Conservation (phyloP, 2,797 vertebrate genomes). For the Pantherophis alleghaniensis region DNA sequence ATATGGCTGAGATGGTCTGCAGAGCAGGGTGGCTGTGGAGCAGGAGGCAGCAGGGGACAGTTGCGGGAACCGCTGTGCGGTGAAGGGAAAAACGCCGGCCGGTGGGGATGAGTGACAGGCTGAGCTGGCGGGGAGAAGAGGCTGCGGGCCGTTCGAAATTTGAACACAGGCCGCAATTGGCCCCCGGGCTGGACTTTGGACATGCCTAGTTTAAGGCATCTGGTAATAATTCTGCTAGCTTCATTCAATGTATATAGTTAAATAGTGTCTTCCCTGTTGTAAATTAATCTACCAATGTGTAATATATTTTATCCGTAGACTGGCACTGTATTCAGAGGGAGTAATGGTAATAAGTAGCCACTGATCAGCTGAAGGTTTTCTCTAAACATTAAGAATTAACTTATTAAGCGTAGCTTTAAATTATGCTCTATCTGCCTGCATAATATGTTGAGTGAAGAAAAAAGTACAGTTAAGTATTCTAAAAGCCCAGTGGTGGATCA, state of each 20-base stretch:
- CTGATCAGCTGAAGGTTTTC: not conserved
- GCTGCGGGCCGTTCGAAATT: too few species aligned
- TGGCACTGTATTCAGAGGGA: slow-evolving; percentile 25
- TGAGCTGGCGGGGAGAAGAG: too few species aligned
- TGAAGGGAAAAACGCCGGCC: too few species aligned
- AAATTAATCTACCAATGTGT: not conserved
- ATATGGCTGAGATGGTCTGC: too few species aligned
- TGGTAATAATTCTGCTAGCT: not conserved
- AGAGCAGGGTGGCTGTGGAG: too few species aligned
- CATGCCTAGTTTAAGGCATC: not conserved
- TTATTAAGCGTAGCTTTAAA: slow-evolving; percentile 30
- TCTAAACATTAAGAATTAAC: slow-evolving; percentile 39
- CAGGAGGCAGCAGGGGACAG: too few species aligned
- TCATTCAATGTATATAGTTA: slow-evolving; percentile 3
- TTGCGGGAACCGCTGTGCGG: too few species aligned
- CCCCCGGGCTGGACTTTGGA: too few species aligned
- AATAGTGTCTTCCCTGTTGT: fast-evolving
- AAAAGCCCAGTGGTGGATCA: not conserved
- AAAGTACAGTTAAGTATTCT: not conserved
- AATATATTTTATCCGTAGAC: slow-evolving; percentile 14
- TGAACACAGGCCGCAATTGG: too few species aligned
- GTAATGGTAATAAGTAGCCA: slow-evolving; percentile 16
- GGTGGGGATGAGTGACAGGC: too few species aligned
- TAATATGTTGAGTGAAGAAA: not conserved
- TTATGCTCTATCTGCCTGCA: slow-evolving; percentile 25